phyloP scores from a whole-genome alignment of 2,113 vertebrate genomes.

The Oreotrochilus melanogaster region DNA sequence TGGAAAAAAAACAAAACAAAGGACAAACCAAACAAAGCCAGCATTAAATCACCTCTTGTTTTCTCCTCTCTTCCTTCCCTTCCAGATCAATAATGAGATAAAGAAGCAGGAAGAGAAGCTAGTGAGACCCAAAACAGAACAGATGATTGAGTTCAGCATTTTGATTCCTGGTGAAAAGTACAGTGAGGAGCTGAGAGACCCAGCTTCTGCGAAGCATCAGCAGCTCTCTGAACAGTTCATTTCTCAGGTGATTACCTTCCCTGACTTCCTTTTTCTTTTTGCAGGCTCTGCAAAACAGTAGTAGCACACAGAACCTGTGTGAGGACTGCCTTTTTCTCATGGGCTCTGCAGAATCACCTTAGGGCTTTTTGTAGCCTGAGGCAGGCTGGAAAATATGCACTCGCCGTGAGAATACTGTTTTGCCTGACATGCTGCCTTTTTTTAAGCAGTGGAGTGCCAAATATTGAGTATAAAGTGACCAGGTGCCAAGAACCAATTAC shows the following conservation, averaged over 20 bases:
- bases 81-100: constrained; percentile 89
- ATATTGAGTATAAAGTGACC: not conserved
- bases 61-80: not conserved
- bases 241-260: constrained; percentile 79
- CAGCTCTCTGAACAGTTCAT: constrained; percentile 82
- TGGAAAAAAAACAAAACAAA: not conserved
- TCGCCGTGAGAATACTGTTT: not conserved
- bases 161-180: constrained; percentile 82
- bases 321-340: not conserved
- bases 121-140: constrained; percentile 71
- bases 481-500: not conserved
- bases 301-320: not conserved
- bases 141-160: constrained; percentile 88
- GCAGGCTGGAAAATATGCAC: not conserved
- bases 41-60: not conserved
- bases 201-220: constrained; percentile 69
- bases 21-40: not conserved
- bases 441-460: not conserved
- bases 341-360: not conserved
- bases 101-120: constrained; percentile 73
- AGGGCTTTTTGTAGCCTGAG: not conserved
- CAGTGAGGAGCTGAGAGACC: constrained; percentile 81
- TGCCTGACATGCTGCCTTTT: not conserved
- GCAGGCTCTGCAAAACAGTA: not conserved
- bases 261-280: not conserved